phyloP scores from a whole-genome alignment of 2,113 vertebrate genomes.

The Pseudopodoces humilis region DNA sequence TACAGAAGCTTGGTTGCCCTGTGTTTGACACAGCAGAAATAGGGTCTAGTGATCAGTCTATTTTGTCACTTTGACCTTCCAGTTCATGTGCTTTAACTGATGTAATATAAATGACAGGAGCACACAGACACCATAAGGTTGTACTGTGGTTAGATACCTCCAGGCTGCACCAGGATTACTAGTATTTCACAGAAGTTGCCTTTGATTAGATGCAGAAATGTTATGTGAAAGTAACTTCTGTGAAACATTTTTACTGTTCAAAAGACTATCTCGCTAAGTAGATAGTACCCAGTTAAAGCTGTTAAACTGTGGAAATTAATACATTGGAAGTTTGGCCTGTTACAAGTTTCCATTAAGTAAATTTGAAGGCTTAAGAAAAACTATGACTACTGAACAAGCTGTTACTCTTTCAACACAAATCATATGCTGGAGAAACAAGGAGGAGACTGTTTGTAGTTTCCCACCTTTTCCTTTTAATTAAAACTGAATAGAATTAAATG shows the following conservation, averaged over 20 bases:
- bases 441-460: neutral
- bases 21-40: neutral
- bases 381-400: neutral
- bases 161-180: neutral
- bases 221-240: neutral
- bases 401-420: neutral
- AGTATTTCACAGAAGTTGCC: neutral
- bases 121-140: neutral
- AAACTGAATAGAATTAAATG: constrained; percentile 55
- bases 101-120: neutral
- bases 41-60: neutral
- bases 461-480: neutral
- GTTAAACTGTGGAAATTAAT: neutral
- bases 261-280: neutral
- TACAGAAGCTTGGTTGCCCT: neutral
- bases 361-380: neutral
- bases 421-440: neutral
- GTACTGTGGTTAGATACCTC: rapidly evolving
- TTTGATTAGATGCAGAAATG: neutral
- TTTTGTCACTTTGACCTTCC: neutral
- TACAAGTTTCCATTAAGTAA: neutral
- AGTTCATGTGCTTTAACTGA: neutral
- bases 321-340: neutral
- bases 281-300: neutral
- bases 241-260: neutral